These are phyloP conservation scores for Epinephelus fuscoguttatus DNA, from an alignment of 2,113 vertebrate genomes.

Conservation along the genomic window DNA sequence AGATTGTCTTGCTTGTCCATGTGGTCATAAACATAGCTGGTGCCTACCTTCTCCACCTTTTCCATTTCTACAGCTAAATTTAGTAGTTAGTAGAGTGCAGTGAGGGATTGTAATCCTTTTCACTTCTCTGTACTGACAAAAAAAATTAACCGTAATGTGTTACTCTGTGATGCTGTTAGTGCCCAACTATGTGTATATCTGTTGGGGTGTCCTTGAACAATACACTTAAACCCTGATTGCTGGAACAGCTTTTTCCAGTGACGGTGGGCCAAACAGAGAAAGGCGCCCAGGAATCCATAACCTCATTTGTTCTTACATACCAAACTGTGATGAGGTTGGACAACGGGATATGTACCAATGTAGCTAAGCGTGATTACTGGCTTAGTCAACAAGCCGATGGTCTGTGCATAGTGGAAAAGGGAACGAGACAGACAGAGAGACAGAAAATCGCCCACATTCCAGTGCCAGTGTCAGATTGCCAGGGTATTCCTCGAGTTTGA, in stretches of 20 bases:
- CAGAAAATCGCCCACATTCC: constrained; percentile 61
- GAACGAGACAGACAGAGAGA: constrained; percentile 42
- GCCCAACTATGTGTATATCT: not conserved
- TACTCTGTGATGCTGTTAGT: not conserved
- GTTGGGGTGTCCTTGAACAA: not conserved
- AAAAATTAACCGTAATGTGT: not conserved
- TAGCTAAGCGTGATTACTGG: constrained; percentile 49
- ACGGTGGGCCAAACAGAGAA: constrained; percentile 12
- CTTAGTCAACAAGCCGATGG: constrained; percentile 45
- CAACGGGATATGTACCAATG: constrained; percentile 29
- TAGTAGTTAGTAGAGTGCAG: not conserved
- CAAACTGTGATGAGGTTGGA: constrained; percentile 45
- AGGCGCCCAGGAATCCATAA: constrained; percentile 32
- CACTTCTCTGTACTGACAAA: not conserved
- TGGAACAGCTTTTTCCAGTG: constrained; percentile 6
- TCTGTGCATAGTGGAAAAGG: constrained; percentile 28
- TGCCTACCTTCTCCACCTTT: too few relatives aligned
- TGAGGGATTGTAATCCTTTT: too few relatives aligned
- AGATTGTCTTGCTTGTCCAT: too few relatives aligned
- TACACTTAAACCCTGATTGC: not conserved
- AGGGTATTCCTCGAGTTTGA: constrained; percentile 57
- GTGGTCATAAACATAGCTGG: too few relatives aligned
- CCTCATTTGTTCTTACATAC: constrained; percentile 59
- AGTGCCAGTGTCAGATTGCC: constrained; percentile 56
- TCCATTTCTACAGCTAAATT: not conserved